Base-by-base conservation (phyloP, 2,888 invertebrate species). In the Mesorhabditis sp. region DNA sequence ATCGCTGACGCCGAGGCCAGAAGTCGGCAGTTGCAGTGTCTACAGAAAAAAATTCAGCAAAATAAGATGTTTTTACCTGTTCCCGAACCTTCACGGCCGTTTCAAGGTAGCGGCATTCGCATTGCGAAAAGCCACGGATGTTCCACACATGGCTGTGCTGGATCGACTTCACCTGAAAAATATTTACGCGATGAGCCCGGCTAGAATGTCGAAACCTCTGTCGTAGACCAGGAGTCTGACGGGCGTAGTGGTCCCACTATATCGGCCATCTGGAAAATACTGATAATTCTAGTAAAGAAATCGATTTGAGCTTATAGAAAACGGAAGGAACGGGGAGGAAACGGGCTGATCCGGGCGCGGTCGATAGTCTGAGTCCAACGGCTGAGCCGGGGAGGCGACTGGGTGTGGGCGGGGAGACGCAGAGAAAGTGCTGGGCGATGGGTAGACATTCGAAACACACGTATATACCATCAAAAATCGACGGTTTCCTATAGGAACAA, bases 61-160 rank as follows among this genome's bases (percentile, higher is more conserved):
- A 50, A 50, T n/a, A 50, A 1, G 28, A 28, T 28, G 28, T 28
- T 28, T 28, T 28, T 28, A 50, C 58, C n/a, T 50, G 66, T 70
- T 83, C 82, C 65, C 76, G 76, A 10, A 84, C 76, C 66, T 81
- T 81, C 5, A 83, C 79, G 28, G 80, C 74, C 0, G 85, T 85
- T 70, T 85, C 85, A 70, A 85, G 71, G 73, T 85, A 85, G 43
- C 85, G 76, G 66, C 80, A 81, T 45, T 85, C 85, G 67, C 83
- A 83, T 70, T 83, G 82, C 41, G 82, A 81, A 70, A 85, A 85
- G 5, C 83, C 83, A 3, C 75, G 72, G 45, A 85, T 81, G 4
- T 80, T 82, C 85, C 85, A 85, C 50, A 81, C 74, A 70, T 85
- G 85, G 4, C 82, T 76, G 70, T 82, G 82, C 15, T 74, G 71